These are phyloP conservation scores for Alcedo quadribrachys DNA, from an alignment of 2,797 vertebrate genomes.

Conservation along the genomic window DNA sequence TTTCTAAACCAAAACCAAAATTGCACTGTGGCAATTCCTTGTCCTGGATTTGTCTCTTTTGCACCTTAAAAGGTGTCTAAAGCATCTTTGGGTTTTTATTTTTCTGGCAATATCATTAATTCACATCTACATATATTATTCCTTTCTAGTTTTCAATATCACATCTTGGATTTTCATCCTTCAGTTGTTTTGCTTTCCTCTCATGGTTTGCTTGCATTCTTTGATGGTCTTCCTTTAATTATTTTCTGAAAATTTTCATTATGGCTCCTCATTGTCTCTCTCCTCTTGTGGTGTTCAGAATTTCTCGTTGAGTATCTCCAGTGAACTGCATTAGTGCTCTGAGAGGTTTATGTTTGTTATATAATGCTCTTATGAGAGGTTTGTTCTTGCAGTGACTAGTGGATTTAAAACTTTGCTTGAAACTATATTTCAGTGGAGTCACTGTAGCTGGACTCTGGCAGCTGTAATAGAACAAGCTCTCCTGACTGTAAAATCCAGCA, in stretches of 20 bases:
- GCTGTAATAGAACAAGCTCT: neutral
- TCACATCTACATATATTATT: neutral
- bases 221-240: neutral
- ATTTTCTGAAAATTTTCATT: conserved; percentile 3
- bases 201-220: neutral
- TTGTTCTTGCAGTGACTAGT: neutral
- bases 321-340: neutral
- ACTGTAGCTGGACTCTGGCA: neutral
- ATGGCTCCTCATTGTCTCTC: neutral
- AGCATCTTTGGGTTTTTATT: neutral
- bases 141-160: neutral
- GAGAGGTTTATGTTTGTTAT: conserved; percentile 48
- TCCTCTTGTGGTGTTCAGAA: neutral
- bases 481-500: neutral
- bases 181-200: neutral
- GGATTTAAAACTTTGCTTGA: conserved; percentile 31
- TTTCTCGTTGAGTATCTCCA: conserved; percentile 22
- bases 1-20: neutral
- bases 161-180: neutral
- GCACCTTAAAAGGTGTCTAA: neutral
- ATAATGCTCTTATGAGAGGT: conserved; percentile 29
- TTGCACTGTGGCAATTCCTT: neutral
- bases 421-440: conserved; percentile 32
- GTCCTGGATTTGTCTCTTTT: neutral
- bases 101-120: neutral